Evolutionary conservation across 1,140 invertebrate genomes (phyloP).

Genomic region (Planococcus citri): DNA sequence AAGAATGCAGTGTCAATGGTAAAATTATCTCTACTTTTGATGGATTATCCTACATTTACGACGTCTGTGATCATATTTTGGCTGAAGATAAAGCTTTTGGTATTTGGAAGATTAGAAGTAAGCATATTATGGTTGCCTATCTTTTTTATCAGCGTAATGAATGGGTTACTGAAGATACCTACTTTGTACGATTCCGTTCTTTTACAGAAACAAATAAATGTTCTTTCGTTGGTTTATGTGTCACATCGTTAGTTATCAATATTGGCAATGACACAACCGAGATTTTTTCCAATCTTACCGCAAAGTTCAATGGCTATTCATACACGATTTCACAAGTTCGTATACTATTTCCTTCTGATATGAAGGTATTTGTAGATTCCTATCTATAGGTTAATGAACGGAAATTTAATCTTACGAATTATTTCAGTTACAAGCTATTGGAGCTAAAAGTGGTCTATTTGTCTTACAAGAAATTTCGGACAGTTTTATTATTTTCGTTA

Average conservation of each 20-base stretch:
- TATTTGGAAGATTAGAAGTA: conserved; percentile 52
- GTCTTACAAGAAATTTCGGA: conserved; percentile 52
- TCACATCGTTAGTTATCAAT: conserved; percentile 42
- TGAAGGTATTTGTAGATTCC: not conserved
- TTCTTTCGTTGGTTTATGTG: conserved; percentile 37
- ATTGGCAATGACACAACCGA: conserved; percentile 43
- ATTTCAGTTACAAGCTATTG: conserved; percentile 42
- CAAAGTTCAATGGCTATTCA: conserved; percentile 48
- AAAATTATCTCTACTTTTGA: conserved; percentile 67
- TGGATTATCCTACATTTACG: conserved; percentile 57
- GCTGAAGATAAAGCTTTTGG: conserved; percentile 48
- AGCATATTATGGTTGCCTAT: conserved; percentile 28
- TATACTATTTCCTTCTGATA: not conserved
- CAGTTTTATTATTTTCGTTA: conserved; percentile 50
- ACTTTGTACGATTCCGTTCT: conserved; percentile 23
- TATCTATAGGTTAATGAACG: not conserved
- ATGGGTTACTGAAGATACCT: not conserved
- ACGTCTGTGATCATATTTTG: conserved; percentile 64
- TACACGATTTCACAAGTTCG: conserved; percentile 51
- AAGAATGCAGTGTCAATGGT: conserved; percentile 56
- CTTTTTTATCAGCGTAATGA: not conserved
- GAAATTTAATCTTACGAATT: conserved; percentile 1
- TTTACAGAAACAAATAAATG: conserved; percentile 53
- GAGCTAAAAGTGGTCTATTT: conserved; percentile 47
- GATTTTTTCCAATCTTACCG: conserved; percentile 48